These are phyloP conservation scores for Myzus persicae DNA, from an alignment of 1,140 invertebrate species.

Conservation along the genomic window DNA sequence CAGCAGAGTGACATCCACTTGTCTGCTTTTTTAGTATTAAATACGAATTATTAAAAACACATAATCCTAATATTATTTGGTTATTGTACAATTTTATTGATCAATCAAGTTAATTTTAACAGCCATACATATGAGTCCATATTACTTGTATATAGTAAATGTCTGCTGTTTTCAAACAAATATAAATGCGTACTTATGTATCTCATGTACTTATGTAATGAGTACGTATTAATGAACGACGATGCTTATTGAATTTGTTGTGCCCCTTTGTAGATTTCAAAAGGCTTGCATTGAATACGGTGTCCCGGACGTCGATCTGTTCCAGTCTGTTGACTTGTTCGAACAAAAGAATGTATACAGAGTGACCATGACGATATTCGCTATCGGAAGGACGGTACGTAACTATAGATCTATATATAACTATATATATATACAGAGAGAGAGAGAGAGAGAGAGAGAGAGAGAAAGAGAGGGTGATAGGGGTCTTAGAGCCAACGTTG, in stretches of 20 bases:
- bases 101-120: not conserved
- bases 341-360: conserved; percentile 93
- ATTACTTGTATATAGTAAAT: not conserved
- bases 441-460: no score
- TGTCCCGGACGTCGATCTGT: conserved; percentile 90
- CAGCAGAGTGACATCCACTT: no score
- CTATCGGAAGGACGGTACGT: conserved; percentile 88
- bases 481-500: not conserved
- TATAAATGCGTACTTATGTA: not conserved
- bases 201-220: not conserved
- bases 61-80: not conserved
- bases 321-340: conserved; percentile 95
- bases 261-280: conserved; percentile 77
- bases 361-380: conserved; percentile 92
- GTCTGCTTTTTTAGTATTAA: not conserved
- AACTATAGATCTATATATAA: not conserved
- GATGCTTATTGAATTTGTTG: not conserved
- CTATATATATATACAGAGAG: not conserved
- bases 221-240: not conserved
- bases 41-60: not conserved
- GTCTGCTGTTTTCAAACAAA: not conserved
- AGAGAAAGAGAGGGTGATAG: no score
- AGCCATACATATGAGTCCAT: not conserved
- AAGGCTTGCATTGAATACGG: conserved; percentile 86
- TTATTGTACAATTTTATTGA: not conserved